Evolutionary conservation across 2,888 invertebrate genomes (phyloP).

Genomic region (Lasioglossum vierecki): DNA sequence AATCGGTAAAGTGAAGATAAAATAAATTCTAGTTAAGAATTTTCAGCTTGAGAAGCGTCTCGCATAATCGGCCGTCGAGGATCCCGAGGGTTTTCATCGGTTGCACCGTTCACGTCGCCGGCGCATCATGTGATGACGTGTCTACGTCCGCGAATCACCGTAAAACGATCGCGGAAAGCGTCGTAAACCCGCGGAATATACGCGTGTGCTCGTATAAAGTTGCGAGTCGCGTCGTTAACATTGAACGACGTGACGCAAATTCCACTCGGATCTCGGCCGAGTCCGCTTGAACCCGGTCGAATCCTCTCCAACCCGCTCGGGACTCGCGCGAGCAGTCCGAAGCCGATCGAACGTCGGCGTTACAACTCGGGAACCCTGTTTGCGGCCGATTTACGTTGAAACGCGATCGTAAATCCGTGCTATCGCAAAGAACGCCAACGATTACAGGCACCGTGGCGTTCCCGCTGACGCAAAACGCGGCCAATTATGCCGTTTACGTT

Average conservation of each 20-base stretch:
- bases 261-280: not conserved
- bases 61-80: not conserved
- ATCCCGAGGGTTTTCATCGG: not conserved
- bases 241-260: conserved; percentile 52
- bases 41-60: not conserved
- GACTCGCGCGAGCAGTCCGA: not conserved
- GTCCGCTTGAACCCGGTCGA: not conserved
- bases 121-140: not conserved
- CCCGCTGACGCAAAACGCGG: conserved; percentile 5
- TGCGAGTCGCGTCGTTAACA: conserved; percentile 51
- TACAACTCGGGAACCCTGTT: not conserved
- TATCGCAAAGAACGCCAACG: not conserved
- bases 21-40: too few relatives aligned
- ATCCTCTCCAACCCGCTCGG: not conserved
- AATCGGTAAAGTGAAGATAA: too few relatives aligned
- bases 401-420: conserved; percentile 24
- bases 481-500: conserved; percentile 14
- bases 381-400: conserved; percentile 18
- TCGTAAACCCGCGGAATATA: conserved; percentile 60
- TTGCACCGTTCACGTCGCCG: not conserved
- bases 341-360: conserved; percentile 6
- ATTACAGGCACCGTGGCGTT: not conserved
- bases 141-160: conserved; percentile 11
- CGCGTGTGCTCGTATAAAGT: conserved; percentile 38
- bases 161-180: conserved; percentile 46